Base-by-base conservation (phyloP, 1,140 invertebrate genomes). In the Ylistrum balloti region DNA sequence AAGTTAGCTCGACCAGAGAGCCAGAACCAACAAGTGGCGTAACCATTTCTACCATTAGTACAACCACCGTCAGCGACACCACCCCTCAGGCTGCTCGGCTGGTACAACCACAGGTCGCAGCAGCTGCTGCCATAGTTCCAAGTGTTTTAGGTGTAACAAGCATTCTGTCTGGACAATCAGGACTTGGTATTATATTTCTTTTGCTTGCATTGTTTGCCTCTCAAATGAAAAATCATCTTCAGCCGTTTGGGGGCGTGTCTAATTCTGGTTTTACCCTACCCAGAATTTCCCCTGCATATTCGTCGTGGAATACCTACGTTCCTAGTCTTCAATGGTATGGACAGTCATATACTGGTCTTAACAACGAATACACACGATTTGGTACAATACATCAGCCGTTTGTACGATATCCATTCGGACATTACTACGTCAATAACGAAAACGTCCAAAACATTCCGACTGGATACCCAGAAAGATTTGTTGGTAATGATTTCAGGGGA, bases 201-300 rank as follows among this genome's bases (percentile, higher is more conserved):
- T 74, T 74, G 56, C 56, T 74, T n/a, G 56, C 56, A 28, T n/a
- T 74, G 56, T 74, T 74, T 74, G 56, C 56, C n/a, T 74, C 56
- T 1, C 56, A 74, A 28, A 74, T 74, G 1, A 74, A 74, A 28
- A 74, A n/a, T 28, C 56, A 74, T 74, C 56, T 74, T 74, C 56
- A 74, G n/a, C 56, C 56, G 22, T 74, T 74, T 74, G 56, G 56
- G 20, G 56, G 56, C 22, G 56, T n/a, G 22, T 17, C 56, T 17
- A 74, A n/a, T 74, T 74, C 56, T n/a, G 56, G 56, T 28, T 74
- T 28, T 74, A 5, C 56, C 22, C n/a, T 74, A 11, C 56, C 56
- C n/a, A 74, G 56, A 28, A n/a, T 3, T 28, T 74, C n/a, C 56
- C 56, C 56, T 9, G n/a, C 28, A 74, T 28, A 28, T n/a, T n/a